Conservation (phyloP, 2,113 vertebrate genomes). For the Astur gentilis region DNA sequence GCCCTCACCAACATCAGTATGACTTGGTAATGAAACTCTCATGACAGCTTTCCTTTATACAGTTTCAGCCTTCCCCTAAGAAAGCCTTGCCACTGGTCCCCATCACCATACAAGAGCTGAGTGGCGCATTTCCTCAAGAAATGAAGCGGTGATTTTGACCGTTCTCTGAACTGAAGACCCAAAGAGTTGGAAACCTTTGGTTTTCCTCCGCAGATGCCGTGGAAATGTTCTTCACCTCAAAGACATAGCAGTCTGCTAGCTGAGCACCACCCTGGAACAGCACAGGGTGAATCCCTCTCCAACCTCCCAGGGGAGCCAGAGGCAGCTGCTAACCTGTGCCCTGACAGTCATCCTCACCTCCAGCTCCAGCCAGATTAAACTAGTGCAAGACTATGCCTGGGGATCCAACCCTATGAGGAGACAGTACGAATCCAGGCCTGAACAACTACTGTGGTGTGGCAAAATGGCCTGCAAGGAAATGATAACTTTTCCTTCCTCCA, state of each 20-base stretch:
- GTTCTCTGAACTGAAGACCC: not conserved
- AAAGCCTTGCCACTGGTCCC: not conserved
- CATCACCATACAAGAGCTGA: not conserved
- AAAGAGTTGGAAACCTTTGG: not conserved
- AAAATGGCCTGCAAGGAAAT: not conserved
- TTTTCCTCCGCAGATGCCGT: not conserved
- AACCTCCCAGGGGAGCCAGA: not conserved
- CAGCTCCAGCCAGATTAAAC: not conserved
- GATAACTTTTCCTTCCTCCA: not conserved
- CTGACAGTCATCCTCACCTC: not conserved
- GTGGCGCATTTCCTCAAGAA: not conserved
- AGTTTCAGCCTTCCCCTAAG: not conserved
- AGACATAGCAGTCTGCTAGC: not conserved
- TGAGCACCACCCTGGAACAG: not conserved
- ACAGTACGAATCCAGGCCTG: not conserved
- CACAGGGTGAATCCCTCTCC: not conserved
- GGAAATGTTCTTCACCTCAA: not conserved
- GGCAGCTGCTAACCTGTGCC: not conserved
- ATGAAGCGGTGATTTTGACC: not conserved
- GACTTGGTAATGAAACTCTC: not conserved
- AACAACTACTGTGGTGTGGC: not conserved
- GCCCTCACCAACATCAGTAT: not conserved
- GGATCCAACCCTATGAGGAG: not conserved
- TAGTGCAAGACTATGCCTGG: not conserved
- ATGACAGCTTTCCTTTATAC: not conserved